phyloP scores from a whole-genome alignment of 2,797 vertebrate genomes.

The Ara ararauna region DNA sequence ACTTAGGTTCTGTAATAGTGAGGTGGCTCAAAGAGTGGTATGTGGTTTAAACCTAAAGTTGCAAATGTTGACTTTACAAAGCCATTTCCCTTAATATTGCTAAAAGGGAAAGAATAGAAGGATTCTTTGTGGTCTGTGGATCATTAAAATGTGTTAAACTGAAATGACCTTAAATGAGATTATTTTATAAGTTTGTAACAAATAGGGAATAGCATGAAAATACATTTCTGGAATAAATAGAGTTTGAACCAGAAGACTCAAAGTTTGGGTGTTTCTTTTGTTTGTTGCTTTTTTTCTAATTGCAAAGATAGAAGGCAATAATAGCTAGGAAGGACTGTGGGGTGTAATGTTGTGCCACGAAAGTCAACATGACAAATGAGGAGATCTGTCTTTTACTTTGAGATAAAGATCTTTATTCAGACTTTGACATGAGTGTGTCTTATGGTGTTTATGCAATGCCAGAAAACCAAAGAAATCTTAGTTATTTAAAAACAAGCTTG shows the following conservation, averaged over 20 bases:
- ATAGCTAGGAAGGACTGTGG: not conserved
- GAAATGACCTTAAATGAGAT: not conserved
- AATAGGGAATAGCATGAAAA: not conserved
- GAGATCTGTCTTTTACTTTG: not conserved
- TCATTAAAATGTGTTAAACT: not conserved
- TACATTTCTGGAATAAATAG: not conserved
- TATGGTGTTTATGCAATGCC: not conserved
- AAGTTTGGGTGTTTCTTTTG: not conserved
- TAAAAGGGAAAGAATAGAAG: not conserved
- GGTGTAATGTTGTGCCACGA: not conserved
- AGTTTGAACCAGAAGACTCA: not conserved
- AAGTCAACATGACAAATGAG: not conserved
- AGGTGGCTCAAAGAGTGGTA: slow-evolving; percentile 36
- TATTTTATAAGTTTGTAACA: not conserved
- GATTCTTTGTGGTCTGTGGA: not conserved
- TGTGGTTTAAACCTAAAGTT: slow-evolving; percentile 61
- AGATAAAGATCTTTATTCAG: not conserved
- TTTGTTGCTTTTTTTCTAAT: not conserved
- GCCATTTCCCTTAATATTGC: not conserved
- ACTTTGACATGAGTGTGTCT: not conserved
- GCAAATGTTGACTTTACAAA: slow-evolving; percentile 11
- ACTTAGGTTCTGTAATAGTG: slow-evolving; percentile 72
- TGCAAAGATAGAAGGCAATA: not conserved
- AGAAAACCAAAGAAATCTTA: not conserved
- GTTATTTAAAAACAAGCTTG: not conserved